These are phyloP conservation scores for Agrilus mali DNA, from an alignment of 2,888 invertebrate genomes.

Conservation along the genomic window DNA sequence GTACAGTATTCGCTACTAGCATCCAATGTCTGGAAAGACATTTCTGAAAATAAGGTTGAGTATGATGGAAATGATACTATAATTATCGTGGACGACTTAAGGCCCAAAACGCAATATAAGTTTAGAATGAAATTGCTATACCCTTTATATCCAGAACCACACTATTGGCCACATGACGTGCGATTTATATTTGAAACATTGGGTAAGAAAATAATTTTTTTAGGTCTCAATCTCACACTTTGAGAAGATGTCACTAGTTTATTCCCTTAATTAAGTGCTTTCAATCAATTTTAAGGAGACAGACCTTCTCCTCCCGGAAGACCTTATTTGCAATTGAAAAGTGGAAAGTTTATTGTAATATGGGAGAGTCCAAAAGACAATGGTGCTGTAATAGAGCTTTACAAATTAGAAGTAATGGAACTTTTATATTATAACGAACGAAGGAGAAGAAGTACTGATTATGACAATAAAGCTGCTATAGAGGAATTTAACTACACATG, in stretches of 20 bases:
- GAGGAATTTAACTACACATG: constrained; percentile 49
- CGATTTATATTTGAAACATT: constrained; percentile 64
- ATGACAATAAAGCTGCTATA: constrained; percentile 35
- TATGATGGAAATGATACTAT: constrained; percentile 24
- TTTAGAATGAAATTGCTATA: constrained; percentile 59
- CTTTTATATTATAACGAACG: constrained; percentile 21
- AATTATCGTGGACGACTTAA: constrained; percentile 35
- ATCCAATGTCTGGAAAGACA: constrained; percentile 33
- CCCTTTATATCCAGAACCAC: constrained; percentile 42
- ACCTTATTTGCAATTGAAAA: constrained; percentile 60
- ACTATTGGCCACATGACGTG: constrained; percentile 60
- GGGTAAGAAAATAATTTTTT: constrained; percentile 35
- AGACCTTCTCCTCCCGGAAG: constrained; percentile 67
- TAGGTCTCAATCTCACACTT: not conserved
- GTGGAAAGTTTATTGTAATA: constrained; percentile 61
- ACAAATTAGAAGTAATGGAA: constrained; percentile 58
- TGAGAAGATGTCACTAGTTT: not conserved
- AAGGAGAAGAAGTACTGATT: constrained; percentile 27
- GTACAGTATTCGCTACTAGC: constrained; percentile 41
- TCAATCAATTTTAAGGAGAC: constrained; percentile 42
- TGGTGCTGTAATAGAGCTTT: constrained; percentile 61
- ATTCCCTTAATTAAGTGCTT: not conserved
- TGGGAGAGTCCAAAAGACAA: constrained; percentile 71
- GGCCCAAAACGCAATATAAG: constrained; percentile 65
- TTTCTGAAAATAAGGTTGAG: constrained; percentile 8